A percentile compares a stretch with the other conserved stretches of the same genome.
phyloP scores from a whole-genome alignment of 2,113 vertebrate genomes.

The Macaca fascicularis region T2T-MFA8v1.1 NC_088375.1:73384001-73384500 shows the following conservation, averaged over 20 bases:
- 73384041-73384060: neutral
- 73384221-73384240: neutral
- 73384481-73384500: neutral
- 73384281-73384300: neutral
- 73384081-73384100: neutral
- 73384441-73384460: neutral
- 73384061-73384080: neutral
- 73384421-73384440: constrained; percentile 50
- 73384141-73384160: neutral
- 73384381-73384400: constrained; percentile 99
- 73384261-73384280: neutral
- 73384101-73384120: neutral
- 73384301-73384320: neutral
- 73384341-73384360: constrained; percentile 49
- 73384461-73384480: neutral
- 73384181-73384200: constrained; percentile 7
- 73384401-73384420: constrained; percentile 99
- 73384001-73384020: neutral
- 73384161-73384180: neutral
- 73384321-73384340: constrained; percentile 46
- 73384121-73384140: neutral
- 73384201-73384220: neutral
- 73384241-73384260: neutral
- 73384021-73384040: neutral
- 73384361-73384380: constrained; percentile 98